A percentile compares a stretch with the other conserved stretches of the same genome.
Conservation (phyloP, 1,140 invertebrate genomes). For the Formica exsecta region DNA sequence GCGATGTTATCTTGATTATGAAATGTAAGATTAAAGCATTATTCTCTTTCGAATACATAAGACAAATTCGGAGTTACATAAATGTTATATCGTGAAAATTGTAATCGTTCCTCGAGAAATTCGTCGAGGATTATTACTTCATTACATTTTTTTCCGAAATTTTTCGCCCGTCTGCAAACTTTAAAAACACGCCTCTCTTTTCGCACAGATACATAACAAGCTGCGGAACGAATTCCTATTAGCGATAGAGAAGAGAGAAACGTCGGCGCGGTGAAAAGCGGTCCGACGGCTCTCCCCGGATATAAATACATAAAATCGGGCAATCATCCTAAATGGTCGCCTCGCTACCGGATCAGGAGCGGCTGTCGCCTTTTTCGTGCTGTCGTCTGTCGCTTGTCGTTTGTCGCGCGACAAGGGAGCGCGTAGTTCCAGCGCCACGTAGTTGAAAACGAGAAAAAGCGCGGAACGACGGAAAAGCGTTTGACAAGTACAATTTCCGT, state of each 20-base stretch:
- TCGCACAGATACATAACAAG: background rate
- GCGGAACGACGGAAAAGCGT: slow-evolving; percentile 67
- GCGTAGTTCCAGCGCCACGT: slow-evolving; percentile 30
- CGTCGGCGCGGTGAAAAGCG: slow-evolving; percentile 37
- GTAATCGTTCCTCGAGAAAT: background rate
- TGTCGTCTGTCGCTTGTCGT: slow-evolving; percentile 82
- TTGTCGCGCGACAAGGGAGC: slow-evolving; percentile 75
- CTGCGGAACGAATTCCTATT: slow-evolving; percentile 63
- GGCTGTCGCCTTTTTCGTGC: slow-evolving; percentile 78
- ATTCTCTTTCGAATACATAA: background rate
- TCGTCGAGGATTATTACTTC: slow-evolving; percentile 1
- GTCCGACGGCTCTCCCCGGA: slow-evolving; percentile 40
- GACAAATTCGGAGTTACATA: background rate
- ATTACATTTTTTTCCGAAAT: slow-evolving; percentile 12
- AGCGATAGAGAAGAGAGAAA: slow-evolving; percentile 46
- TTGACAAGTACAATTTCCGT: slow-evolving; percentile 70
- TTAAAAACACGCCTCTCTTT: slow-evolving; percentile 2
- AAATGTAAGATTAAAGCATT: background rate
- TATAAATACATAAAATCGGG: slow-evolving; percentile 84
- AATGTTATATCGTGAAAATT: background rate
- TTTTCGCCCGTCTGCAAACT: slow-evolving; percentile 1
- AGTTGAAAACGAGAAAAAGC: slow-evolving; percentile 71
- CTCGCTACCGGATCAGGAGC: slow-evolving; percentile 56
- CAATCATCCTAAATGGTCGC: slow-evolving; percentile 81
- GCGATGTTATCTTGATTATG: background rate